Base-by-base conservation (phyloP, 2,797 vertebrate genomes). In the Bovichtus diacanthus region DNA sequence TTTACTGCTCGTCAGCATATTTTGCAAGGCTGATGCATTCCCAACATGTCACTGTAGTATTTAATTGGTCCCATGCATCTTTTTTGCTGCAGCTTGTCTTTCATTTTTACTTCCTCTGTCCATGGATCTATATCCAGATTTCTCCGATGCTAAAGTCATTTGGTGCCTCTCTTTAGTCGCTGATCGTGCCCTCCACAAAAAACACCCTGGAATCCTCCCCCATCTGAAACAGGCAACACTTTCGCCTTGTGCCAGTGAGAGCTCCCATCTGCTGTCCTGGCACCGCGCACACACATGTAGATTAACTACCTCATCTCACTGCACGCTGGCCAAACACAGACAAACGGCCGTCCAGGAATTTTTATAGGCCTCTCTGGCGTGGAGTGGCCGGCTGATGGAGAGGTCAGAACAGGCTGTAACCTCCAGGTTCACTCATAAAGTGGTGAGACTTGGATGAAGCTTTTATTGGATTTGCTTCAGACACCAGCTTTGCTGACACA, bases 241-340 rank as follows among this genome's bases (percentile, higher is more conserved):
- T 82, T 82, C 31, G 76, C 81, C 73, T 68, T 72, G 76, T 74
- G 80, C 84, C 88, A 88, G 74, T 41, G 49, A 60, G 76, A 86
- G 82, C 81, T 72, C 65, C 91, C 94, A 93, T 95, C 93, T 95
- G 93, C 80, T 76, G 50, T 80, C 78, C 89, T 94, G 92, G 92
- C 93, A 86, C 31, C 0, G 10, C 2, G 10, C 49, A n/a, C 63
- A 38, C 77, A 55, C 69, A 59, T 63, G 54, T 69, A 85, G 86
- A 91, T 90, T 78, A 89, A 85, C 85, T 79, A 81, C 71, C 73
- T 88, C 82, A 74, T 82, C 78, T 82, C 59, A 36, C 43, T 66
- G 81, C 39, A 63, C 2, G 44, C 77, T 68, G n/a, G 78, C 80
- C 73, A 74, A 81, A 82, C 55, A 70, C 50, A 21, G 55, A 78